Conservation (phyloP, 35 echinoderm and acorn worm species). For the Ophiothrix spiculata region DNA sequence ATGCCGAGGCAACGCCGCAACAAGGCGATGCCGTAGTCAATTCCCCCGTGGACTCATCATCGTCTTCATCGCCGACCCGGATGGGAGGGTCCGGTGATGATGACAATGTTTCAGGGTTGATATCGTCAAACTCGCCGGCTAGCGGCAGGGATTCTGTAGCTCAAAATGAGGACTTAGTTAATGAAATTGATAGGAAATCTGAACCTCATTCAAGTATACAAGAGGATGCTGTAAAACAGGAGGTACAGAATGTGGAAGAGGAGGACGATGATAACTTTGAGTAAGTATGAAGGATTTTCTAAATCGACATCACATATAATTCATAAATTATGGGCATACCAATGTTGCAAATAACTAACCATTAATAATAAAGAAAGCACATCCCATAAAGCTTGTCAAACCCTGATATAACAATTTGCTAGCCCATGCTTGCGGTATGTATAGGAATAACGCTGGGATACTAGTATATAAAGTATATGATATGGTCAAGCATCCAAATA, state of each 20-base stretch:
- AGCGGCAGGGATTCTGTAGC: not conserved
- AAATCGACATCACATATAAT: not conserved
- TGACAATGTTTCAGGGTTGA: conserved; percentile 15
- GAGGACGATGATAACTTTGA: conserved; percentile 30
- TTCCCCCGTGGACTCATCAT: not conserved
- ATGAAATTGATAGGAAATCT: not conserved
- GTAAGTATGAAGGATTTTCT: not conserved
- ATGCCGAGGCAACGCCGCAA: conserved; percentile 7
- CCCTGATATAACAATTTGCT: no score
- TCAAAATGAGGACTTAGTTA: conserved; percentile 8
- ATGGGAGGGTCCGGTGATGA: not conserved
- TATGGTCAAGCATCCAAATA: no score
- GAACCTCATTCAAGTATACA: not conserved
- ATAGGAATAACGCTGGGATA: no score
- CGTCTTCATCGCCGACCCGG: not conserved
- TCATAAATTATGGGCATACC: not conserved
- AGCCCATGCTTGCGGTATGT: no score
- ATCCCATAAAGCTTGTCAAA: no score
- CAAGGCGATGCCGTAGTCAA: conserved; percentile 14
- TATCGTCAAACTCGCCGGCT: not conserved
- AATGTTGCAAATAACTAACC: not conserved
- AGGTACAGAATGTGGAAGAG: conserved; percentile 2
- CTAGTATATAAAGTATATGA: no score
- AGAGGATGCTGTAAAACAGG: not conserved
- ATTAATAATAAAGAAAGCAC: no score